Evolutionary conservation across 1,140 invertebrate species (phyloP).

Genomic region (Littorina saxatilis): DNA sequence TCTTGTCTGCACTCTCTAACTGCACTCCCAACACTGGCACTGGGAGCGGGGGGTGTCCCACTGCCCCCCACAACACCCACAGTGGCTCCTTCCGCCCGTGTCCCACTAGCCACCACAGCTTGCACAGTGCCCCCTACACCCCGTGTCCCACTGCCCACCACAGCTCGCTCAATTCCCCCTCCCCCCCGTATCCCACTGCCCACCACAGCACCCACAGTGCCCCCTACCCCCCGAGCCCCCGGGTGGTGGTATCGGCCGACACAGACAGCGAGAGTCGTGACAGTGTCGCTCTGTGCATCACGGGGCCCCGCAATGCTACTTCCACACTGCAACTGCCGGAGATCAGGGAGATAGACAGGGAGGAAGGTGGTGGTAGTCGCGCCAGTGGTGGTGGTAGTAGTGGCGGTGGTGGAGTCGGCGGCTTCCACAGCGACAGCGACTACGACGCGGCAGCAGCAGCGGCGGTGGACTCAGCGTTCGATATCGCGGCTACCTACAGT

Average conservation of each 20-base stretch:
- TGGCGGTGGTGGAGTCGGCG: background rate
- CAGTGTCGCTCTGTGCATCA: background rate
- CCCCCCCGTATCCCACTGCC: background rate
- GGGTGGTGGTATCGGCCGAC: background rate
- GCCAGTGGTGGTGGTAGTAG: too few relatives aligned
- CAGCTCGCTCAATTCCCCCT: background rate
- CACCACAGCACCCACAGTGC: background rate
- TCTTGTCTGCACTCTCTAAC: too few relatives aligned
- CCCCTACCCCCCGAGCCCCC: slow-evolving; percentile 5
- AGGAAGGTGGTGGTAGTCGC: background rate
- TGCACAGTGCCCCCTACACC: background rate
- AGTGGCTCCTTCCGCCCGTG: background rate
- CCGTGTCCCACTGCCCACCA: too few relatives aligned
- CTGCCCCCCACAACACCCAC: background rate
- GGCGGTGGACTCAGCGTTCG: too few relatives aligned
- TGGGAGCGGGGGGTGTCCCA: too few relatives aligned
- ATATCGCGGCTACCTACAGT: slow-evolving; percentile 32
- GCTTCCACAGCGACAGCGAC: background rate
- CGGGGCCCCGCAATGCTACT: background rate
- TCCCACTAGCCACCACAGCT: background rate
- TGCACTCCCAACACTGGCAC: too few relatives aligned
- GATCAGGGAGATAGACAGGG: slow-evolving; percentile 37
- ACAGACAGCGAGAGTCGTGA: background rate
- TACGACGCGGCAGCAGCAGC: too few relatives aligned
- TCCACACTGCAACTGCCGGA: slow-evolving; percentile 35